phyloP scores from a whole-genome alignment of 2,888 invertebrate genomes.

The Nycteola revayana region DNA sequence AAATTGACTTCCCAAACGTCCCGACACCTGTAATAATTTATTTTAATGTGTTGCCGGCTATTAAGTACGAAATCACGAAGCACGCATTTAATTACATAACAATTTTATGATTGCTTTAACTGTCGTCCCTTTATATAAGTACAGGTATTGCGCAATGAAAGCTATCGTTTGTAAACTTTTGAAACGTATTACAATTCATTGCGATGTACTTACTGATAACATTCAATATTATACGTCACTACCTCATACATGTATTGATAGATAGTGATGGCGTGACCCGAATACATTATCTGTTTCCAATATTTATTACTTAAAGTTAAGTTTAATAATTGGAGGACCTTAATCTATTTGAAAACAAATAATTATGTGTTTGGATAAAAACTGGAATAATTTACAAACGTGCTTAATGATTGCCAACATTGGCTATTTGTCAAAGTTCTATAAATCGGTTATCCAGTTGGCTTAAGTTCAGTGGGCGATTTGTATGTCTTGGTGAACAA shows the following conservation, averaged over 20 bases:
- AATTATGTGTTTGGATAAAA: too few species aligned
- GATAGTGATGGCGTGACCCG: slow-evolving; percentile 8
- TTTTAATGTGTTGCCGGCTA: slow-evolving; percentile 11
- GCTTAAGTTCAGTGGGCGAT: slow-evolving; percentile 37
- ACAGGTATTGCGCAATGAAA: slow-evolving; percentile 16
- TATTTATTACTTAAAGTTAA: too few species aligned
- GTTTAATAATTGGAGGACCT: too few species aligned
- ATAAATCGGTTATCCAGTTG: too few species aligned
- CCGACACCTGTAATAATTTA: slow-evolving; percentile 26
- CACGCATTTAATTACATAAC: slow-evolving; percentile 8
- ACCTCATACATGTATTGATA: slow-evolving; percentile 10
- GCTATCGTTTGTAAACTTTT: slow-evolving; percentile 39
- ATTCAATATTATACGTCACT: slow-evolving; percentile 47
- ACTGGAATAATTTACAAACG: too few species aligned
- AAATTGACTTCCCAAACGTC: slow-evolving; percentile 34
- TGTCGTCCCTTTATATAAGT: slow-evolving; percentile 18
- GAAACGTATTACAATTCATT: slow-evolving; percentile 45
- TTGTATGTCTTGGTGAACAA: slow-evolving; percentile 48
- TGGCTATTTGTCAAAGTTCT: too few species aligned
- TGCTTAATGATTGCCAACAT: too few species aligned
- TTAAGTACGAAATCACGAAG: slow-evolving; percentile 15
- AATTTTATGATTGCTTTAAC: slow-evolving; percentile 9
- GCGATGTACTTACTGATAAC: slow-evolving; percentile 29
- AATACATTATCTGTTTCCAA: not conserved
- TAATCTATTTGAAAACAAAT: too few species aligned